Percentiles rank a stretch among this genome's conserved stretches.
These are phyloP conservation scores for Eulemur mongoz DNA, from an alignment of 2,797 vertebrate genomes.

Conservation along the genomic window DNA sequence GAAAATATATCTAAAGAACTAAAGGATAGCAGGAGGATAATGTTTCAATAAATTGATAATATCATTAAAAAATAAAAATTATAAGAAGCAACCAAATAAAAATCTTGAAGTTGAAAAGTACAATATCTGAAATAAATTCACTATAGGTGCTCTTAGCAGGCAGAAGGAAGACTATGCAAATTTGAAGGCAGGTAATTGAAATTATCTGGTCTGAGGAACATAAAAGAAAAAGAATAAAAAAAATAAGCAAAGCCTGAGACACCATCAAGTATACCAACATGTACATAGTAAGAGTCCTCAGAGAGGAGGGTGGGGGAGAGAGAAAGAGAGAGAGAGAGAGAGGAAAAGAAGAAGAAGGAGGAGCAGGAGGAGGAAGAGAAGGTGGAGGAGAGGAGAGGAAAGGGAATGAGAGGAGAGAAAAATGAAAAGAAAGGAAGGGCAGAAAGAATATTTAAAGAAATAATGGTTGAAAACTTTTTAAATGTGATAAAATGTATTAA, in stretches of 20 bases:
- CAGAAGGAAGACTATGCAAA: background rate
- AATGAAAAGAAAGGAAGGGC: background rate
- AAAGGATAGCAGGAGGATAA: background rate
- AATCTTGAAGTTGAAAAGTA: background rate
- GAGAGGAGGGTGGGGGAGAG: background rate
- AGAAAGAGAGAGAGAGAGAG: background rate
- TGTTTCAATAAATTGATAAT: background rate
- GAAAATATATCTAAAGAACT: background rate
- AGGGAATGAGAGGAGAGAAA: background rate
- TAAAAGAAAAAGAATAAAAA: background rate
- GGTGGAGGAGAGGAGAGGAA: too few relatives aligned
- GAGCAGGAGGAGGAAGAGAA: fast-evolving
- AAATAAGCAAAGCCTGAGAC: background rate
- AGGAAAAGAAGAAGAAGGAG: background rate
- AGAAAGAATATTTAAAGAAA: background rate
- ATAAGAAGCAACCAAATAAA: background rate
- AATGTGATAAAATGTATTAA: background rate
- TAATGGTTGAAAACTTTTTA: background rate
- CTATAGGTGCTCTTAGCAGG: background rate
- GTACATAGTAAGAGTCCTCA: background rate
- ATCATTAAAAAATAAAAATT: background rate
- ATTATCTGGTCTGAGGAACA: background rate
- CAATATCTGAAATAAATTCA: background rate
- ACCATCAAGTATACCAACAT: background rate
- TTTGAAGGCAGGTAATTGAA: background rate